A percentile compares a stretch with the other conserved stretches of the same genome.
phyloP scores from a whole-genome alignment of 2,113 vertebrate genomes.

The Atractosteus spatula region DNA sequence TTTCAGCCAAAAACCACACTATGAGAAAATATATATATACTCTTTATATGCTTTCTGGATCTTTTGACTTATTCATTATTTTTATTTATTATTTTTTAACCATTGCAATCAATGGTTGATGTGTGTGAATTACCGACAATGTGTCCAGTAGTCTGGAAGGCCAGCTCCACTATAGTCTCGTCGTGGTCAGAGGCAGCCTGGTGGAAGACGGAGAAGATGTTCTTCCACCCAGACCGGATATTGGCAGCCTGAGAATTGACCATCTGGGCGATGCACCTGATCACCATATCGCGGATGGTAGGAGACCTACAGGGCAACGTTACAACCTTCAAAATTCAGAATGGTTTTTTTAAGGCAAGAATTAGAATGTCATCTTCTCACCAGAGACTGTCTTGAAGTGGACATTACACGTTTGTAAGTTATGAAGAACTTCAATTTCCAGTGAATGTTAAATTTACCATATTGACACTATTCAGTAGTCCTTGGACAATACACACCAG shows the following conservation, averaged over 20 bases:
- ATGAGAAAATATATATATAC: too few species aligned
- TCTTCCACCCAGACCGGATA: slow-evolving; percentile 99
- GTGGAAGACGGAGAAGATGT: slow-evolving; percentile 96
- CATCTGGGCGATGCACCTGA: slow-evolving; percentile 95
- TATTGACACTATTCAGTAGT: too few species aligned
- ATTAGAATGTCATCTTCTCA: too few species aligned
- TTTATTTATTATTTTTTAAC: not conserved
- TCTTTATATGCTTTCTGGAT: too few species aligned
- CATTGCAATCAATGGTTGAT: not conserved
- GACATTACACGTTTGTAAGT: too few species aligned
- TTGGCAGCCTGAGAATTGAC: slow-evolving; percentile 93
- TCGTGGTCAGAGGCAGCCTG: slow-evolving; percentile 91
- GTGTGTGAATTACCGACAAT: slow-evolving; percentile 83
- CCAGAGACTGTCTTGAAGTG: too few species aligned
- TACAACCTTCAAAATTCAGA: not conserved
- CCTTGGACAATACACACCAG: too few species aligned
- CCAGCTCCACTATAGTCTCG: slow-evolving; percentile 91
- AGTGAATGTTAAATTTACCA: too few species aligned
- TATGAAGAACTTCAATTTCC: too few species aligned
- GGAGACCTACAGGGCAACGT: slow-evolving; percentile 70
- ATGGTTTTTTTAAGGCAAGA: not conserved
- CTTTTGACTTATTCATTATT: not conserved
- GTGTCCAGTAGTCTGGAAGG: slow-evolving; percentile 92
- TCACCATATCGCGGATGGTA: slow-evolving; percentile 96
- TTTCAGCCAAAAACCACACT: too few species aligned